phyloP scores from a whole-genome alignment of 1,140 invertebrate genomes.

The Microplitis demolitor region DNA sequence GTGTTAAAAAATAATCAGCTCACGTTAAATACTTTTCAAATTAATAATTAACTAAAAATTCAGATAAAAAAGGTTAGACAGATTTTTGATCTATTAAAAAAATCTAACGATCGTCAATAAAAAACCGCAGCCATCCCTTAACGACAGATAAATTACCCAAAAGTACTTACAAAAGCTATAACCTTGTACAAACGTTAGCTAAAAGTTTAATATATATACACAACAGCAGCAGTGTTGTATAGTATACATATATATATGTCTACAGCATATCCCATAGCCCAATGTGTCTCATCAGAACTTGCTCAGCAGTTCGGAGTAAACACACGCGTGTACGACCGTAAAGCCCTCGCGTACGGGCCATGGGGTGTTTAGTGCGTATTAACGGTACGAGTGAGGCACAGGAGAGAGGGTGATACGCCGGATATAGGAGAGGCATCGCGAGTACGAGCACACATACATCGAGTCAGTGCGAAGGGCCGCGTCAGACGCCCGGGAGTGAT shows the following conservation, averaged over 20 bases:
- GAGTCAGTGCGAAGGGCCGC: conserved; percentile 41
- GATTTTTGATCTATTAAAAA: background rate
- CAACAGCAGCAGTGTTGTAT: too few relatives aligned
- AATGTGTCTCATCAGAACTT: background rate
- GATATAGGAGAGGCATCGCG: conserved; percentile 1
- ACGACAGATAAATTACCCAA: too few relatives aligned
- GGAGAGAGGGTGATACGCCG: conserved; percentile 11
- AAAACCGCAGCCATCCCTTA: too few relatives aligned
- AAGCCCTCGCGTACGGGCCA: conserved; percentile 39
- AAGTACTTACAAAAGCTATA: too few relatives aligned
- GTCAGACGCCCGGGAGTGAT: conserved; percentile 31
- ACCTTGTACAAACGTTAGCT: too few relatives aligned
- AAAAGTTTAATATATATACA: too few relatives aligned
- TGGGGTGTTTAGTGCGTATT: conserved; percentile 56
- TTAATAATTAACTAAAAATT: too few relatives aligned
- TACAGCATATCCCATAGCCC: background rate
- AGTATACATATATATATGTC: too few relatives aligned
- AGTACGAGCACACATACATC: conserved; percentile 17
- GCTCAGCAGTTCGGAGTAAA: conserved; percentile 34
- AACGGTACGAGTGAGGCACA: conserved; percentile 43
- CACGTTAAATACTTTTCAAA: too few relatives aligned
- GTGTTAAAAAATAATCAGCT: too few relatives aligned
- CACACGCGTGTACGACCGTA: conserved; percentile 38
- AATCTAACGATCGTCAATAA: too few relatives aligned
- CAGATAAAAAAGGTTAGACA: too few relatives aligned